Conservation (phyloP, 2,888 invertebrate species). For the Phaedon cochleariae region DNA sequence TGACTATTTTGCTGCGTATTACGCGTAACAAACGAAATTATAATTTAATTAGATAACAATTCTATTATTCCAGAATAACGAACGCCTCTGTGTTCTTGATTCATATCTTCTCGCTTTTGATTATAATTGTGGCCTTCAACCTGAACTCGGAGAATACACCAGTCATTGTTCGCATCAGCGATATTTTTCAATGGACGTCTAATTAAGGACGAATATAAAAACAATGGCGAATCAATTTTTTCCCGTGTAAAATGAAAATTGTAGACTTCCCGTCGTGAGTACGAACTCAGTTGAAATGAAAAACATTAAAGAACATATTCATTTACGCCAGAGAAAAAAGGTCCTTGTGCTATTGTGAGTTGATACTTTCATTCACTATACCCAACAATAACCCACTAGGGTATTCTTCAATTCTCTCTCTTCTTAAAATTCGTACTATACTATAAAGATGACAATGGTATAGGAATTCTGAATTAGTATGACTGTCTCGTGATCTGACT, state of each 20-base stretch:
- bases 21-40: background rate
- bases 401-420: too few relatives aligned
- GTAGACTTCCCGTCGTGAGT: background rate
- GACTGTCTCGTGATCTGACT: too few relatives aligned
- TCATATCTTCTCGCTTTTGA: slow-evolving; percentile 48
- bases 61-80: background rate
- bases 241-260: slow-evolving; percentile 1
- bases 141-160: slow-evolving; percentile 48
- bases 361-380: too few relatives aligned
- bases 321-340: too few relatives aligned
- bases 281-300: background rate
- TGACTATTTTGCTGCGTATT: background rate
- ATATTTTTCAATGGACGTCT: slow-evolving; percentile 13
- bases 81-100: slow-evolving; percentile 40
- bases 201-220: background rate
- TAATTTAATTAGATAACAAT: background rate
- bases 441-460: too few relatives aligned
- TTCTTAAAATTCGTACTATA: too few relatives aligned
- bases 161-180: slow-evolving; percentile 49
- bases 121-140: slow-evolving; percentile 51
- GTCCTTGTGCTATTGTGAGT: too few relatives aligned
- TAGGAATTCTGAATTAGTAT: too few relatives aligned
- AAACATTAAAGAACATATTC: background rate
- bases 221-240: background rate
- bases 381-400: too few relatives aligned